Evolutionary conservation across 2,888 invertebrate species (phyloP).

Genomic region (Lasioglossum marginatum): DNA sequence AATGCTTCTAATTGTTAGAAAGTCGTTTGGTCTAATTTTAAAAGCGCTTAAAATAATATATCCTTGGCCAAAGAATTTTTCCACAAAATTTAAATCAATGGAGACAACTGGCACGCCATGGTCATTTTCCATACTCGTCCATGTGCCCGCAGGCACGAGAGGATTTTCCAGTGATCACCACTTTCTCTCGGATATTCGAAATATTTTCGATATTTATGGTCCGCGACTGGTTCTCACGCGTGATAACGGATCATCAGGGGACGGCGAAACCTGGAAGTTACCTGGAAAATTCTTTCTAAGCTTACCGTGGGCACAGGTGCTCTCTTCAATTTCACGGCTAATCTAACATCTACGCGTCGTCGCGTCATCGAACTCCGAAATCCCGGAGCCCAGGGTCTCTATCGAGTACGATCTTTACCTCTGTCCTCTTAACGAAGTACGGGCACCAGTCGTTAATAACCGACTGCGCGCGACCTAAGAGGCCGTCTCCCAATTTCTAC

Average conservation of each 20-base stretch:
- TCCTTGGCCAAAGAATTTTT: too few species aligned
- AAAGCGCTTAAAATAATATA: too few species aligned
- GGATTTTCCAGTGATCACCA: neutral
- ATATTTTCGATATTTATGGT: constrained; percentile 48
- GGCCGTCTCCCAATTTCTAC: constrained; percentile 49
- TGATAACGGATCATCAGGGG: constrained; percentile 31
- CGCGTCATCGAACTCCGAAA: constrained; percentile 32
- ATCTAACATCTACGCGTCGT: constrained; percentile 48
- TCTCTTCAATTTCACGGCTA: constrained; percentile 43
- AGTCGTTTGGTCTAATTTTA: too few species aligned
- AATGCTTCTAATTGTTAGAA: too few species aligned
- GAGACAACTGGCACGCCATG: neutral
- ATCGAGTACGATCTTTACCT: constrained; percentile 50
- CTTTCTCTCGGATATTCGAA: constrained; percentile 47
- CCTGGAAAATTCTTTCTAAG: constrained; percentile 41
- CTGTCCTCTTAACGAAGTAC: constrained; percentile 53
- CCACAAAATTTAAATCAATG: neutral
- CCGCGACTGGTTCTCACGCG: constrained; percentile 1
- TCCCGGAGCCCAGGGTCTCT: constrained; percentile 11
- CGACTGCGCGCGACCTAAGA: constrained; percentile 41
- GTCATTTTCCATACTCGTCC: neutral
- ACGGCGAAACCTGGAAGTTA: constrained; percentile 7
- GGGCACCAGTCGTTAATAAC: constrained; percentile 52
- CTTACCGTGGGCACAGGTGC: constrained; percentile 6
- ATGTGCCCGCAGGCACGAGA: neutral